These are phyloP conservation scores for Eudyptes chrysolophus DNA, from an alignment of 2,113 vertebrate genomes.

Conservation along the genomic window DNA sequence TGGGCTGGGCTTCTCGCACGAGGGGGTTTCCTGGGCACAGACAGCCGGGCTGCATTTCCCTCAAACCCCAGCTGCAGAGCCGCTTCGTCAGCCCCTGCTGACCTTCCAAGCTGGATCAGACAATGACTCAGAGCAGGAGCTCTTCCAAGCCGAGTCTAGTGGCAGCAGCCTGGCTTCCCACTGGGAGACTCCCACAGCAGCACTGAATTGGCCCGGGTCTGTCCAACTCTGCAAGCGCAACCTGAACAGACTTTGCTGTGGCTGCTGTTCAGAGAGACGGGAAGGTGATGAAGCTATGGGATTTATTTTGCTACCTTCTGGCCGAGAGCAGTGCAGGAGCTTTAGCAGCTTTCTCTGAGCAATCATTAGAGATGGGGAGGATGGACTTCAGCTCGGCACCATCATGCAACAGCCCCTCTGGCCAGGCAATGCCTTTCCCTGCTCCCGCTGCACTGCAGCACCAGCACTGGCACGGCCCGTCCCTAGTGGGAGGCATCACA, in stretches of 20 bases:
- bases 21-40: neutral
- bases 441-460: slow-evolving; percentile 10
- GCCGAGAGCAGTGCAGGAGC: neutral
- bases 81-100: rapidly evolving
- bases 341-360: neutral
- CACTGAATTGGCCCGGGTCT: neutral
- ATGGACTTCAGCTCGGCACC: neutral
- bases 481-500: slow-evolving; percentile 23
- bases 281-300: neutral
- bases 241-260: neutral
- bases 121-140: neutral
- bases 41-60: neutral
- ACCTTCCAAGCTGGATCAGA: neutral
- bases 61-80: neutral
- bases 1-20: rapidly evolving
- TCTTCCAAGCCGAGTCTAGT: neutral
- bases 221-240: neutral
- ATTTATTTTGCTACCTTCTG: neutral
- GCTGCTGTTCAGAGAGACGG: rapidly evolving
- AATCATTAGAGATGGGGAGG: neutral
- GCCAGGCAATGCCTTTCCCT: neutral
- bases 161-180: neutral
- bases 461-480: neutral
- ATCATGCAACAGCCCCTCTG: neutral
- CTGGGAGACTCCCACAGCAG: neutral